These are phyloP conservation scores for Drosophila pandora DNA, from an alignment of 1,140 invertebrate genomes.

Conservation along the genomic window DNA sequence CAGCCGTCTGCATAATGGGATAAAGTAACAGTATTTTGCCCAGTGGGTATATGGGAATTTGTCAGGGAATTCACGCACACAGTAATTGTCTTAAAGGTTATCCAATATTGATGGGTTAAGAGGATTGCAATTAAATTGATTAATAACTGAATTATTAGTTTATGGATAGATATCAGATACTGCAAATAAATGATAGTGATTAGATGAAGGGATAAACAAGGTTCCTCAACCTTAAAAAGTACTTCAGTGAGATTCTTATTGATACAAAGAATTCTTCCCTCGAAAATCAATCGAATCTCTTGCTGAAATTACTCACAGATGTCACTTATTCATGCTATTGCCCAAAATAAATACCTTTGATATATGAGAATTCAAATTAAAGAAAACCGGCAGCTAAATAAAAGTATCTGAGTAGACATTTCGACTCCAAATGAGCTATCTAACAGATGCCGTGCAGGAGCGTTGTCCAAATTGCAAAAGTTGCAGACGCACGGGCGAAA, in stretches of 20 bases:
- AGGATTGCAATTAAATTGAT: conserved; percentile 18
- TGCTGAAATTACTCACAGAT: neutral
- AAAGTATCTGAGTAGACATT: conserved; percentile 24
- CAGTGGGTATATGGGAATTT: conserved; percentile 18
- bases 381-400: conserved; percentile 42
- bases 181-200: no score
- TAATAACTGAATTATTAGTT: neutral
- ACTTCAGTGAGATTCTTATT: no score
- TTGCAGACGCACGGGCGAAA: conserved; percentile 38
- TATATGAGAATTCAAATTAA: conserved; percentile 72
- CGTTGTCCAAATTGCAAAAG: conserved; percentile 71
- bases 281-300: no score
- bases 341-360: conserved; percentile 48
- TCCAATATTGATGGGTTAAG: neutral
- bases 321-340: neutral
- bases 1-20: conserved; percentile 35
- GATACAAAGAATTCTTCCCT: no score
- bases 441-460: conserved; percentile 67
- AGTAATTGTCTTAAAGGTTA: neutral
- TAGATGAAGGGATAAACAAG: no score
- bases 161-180: no score
- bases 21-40: conserved; percentile 13
- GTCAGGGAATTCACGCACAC: conserved; percentile 7
- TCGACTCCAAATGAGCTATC: conserved; percentile 36
- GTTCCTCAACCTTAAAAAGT: neutral